phyloP scores from a whole-genome alignment of 2,113 vertebrate species.

The Bagarius yarrelli region DNA sequence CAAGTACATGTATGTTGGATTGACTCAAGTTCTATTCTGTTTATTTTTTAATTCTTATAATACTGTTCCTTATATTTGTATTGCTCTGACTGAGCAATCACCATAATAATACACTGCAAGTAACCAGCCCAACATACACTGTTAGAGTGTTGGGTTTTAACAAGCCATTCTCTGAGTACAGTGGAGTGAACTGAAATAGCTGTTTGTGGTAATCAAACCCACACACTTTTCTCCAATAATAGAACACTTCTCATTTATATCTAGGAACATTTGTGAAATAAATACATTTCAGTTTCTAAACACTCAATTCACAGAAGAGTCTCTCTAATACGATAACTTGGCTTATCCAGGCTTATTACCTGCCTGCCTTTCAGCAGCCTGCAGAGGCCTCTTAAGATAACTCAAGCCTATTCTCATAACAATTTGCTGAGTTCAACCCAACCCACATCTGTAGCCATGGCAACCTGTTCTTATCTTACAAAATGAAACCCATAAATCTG shows the following conservation, averaged over 20 bases:
- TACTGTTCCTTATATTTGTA: no score
- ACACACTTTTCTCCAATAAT: background rate
- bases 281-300: background rate
- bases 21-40: no score
- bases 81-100: no score
- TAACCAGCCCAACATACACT: no score
- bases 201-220: background rate
- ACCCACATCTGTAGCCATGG: conserved; percentile 2
- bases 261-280: background rate
- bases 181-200: background rate
- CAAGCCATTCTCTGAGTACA: background rate
- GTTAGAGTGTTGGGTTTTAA: background rate
- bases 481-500: background rate
- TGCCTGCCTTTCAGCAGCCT: background rate
- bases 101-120: no score
- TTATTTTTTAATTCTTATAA: no score
- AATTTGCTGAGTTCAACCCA: background rate
- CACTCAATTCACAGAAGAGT: background rate
- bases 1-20: no score
- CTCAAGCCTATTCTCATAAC: background rate
- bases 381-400: conserved; percentile 20
- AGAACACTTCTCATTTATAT: background rate
- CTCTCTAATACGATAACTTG: background rate
- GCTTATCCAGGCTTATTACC: conserved; percentile 11
- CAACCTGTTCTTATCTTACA: background rate